Evolutionary conservation across 2,888 invertebrate genomes (phyloP), one percentile per base, ranked within the genome.

Genomic region (Apomyelois bistriatella): DNA sequence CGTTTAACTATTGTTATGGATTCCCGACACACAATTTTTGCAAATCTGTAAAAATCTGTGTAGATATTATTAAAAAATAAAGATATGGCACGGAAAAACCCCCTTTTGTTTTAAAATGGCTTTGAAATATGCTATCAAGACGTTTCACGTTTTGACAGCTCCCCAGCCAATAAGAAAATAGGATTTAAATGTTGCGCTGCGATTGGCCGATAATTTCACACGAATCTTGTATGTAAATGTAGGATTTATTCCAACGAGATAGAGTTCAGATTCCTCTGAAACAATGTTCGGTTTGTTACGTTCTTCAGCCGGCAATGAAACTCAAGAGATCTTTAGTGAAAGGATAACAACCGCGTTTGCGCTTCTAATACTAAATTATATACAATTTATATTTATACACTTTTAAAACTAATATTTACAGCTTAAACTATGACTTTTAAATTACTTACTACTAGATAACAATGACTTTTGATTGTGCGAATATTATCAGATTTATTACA

Each of bases 291-390:
- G 72, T 75, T 76, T 72, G 83, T 76, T 78, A 77, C 74, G 70
- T 76, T 74, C 79, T 70, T 82, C 78, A 62, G 70, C 64, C 83
- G 90, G 88, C 89, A 85, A 75, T 79, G 82, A 85, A 87, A 84
- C 78, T 76, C 89, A 86, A 90, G 90, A 90, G 90, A 90, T 90
- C 90, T 90, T 90, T 70, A 85, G 90, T 90, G 90, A 90, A 90
- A 90, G 90, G 83, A 89, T 84, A 90, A 89, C 88, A 86, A 90
- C 78, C 76, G 82, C 87, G 73, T 66, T 77, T 65, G 76, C 84
- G 83, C 84, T 70, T 43, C 70, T 74, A 70, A 57, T 61, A 56
- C 62, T 72, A 67, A 62, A 55, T 37, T 66, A 72, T 75, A 52
- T 73, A 75, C 72, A 76, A 57, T 57, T 59, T 52, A 52, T 59